Base-by-base conservation (phyloP, 2,113 vertebrate genomes). In the Aplodontia rufa region DNA sequence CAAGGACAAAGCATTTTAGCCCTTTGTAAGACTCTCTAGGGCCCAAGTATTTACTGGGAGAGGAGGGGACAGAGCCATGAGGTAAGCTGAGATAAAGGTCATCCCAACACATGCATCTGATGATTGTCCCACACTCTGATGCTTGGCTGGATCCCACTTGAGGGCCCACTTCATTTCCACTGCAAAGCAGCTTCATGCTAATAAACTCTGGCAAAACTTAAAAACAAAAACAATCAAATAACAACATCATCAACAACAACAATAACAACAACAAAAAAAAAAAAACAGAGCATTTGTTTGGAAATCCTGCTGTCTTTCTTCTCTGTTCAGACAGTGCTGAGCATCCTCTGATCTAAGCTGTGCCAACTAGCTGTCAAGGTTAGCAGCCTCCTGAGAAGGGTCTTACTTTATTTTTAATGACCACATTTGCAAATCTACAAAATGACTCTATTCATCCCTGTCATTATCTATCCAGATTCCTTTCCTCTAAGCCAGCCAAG, bases 1-100 rank as follows among this genome's bases (percentile, higher is more conserved):
- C 71, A 98, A 97, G 95, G 96, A 94, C 6, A 8, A 96, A 95
- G 91, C 81, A 96, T 94, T 96, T 93, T 97, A 87, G 82, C 66
- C 71, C 35, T 94, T 95, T 66, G 72, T 90, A 95, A 92, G 40
- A 1, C 0, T 94, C 40, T 84, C n/a, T 85, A 62, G 49, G 40
- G 96, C 20, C 58, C 90, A 69, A 35, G 76, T 92, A 97, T 95
- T 96, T 95, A 85, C 26, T 0, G 19, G n/a, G 6, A 60, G 49
- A 9, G 1, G 7, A 82, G 26, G 53, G 17, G 26, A 75, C 64
- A 95, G 49, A 93, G 37, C 51, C 37, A 53, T 2, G 71, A 89
- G 82, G 24, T 80, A 66, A 93, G 40, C 75, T 20, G 10, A 90
- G 14, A 47, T 66, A 69, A 87, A 72, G 22, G 49, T 40, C 58